Evolutionary conservation across 2,797 vertebrate species (phyloP).

Genomic region (Lutjanus campechanus): DNA sequence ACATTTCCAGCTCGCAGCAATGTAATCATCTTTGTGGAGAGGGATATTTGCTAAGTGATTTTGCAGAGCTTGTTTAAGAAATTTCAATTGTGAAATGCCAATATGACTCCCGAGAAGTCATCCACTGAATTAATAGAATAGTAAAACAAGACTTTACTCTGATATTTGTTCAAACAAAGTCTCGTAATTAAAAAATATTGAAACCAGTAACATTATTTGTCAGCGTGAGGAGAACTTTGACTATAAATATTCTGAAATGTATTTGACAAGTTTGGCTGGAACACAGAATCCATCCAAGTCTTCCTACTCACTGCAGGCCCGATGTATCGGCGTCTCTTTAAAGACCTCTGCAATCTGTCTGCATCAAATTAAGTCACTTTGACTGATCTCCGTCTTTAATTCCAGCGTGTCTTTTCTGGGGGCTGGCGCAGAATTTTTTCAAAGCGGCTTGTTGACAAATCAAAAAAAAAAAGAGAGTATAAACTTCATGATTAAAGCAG

Average conservation of each 20-base stretch:
- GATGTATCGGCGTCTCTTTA: conserved; percentile 20
- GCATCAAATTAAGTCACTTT: conserved; percentile 41
- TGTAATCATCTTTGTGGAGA: background rate
- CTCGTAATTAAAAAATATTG: conserved; percentile 25
- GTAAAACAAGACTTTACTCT: background rate
- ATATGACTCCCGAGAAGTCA: conserved; percentile 16
- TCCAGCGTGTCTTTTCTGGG: background rate
- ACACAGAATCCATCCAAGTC: conserved; percentile 19
- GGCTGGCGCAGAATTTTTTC: background rate
- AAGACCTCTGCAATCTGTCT: conserved; percentile 46
- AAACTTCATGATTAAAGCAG: conserved; percentile 36
- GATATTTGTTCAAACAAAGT: conserved; percentile 12
- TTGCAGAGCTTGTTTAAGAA: conserved; percentile 8
- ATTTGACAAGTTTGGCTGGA: conserved; percentile 20
- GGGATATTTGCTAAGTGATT: conserved; percentile 2
- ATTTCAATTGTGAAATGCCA: conserved; percentile 16
- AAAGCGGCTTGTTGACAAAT: conserved; percentile 34
- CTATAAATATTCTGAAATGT: conserved; percentile 22
- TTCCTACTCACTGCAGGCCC: conserved; percentile 11
- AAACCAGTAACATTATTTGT: conserved; percentile 1
- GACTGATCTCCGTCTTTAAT: conserved; percentile 13
- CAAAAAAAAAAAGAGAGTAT: background rate
- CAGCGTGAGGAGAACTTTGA: background rate
- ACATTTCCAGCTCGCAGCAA: background rate
- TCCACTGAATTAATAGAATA: conserved; percentile 1